phyloP scores from a whole-genome alignment of 2,888 invertebrate genomes.

The Clitarchus hookeri region DNA sequence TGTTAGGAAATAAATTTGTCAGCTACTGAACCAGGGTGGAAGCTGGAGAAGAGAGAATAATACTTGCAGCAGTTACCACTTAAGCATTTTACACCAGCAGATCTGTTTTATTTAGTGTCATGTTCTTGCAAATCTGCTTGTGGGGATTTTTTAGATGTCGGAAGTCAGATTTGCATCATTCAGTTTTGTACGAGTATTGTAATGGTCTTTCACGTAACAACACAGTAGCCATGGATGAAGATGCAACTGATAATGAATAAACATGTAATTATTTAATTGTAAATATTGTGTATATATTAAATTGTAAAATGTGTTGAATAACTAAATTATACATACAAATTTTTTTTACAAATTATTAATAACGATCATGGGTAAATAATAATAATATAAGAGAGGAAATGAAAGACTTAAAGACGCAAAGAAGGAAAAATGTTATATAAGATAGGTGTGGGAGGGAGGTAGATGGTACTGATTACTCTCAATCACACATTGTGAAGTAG shows the following conservation, averaged over 20 bases:
- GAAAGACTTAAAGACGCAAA: no score
- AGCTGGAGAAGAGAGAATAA: neutral
- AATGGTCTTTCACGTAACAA: neutral
- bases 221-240: neutral
- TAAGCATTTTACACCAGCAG: neutral
- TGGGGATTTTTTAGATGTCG: no score
- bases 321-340: neutral
- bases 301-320: neutral
- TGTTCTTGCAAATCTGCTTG: no score
- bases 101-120: neutral
- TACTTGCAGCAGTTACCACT: no score
- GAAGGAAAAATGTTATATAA: no score
- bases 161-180: neutral
- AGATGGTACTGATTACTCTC: no score
- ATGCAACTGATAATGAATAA: neutral
- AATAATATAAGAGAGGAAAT: no score
- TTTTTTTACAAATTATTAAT: neutral
- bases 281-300: neutral
- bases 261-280: no score
- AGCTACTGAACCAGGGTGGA: neutral
- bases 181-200: neutral
- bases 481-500: no score
- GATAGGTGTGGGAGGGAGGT: no score
- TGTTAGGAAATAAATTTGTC: no score
- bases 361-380: neutral